A percentile compares a stretch with the other conserved stretches of the same genome.
phyloP scores from a whole-genome alignment of 2,113 vertebrate genomes.

The Thalassarche chlororhynchos region DNA sequence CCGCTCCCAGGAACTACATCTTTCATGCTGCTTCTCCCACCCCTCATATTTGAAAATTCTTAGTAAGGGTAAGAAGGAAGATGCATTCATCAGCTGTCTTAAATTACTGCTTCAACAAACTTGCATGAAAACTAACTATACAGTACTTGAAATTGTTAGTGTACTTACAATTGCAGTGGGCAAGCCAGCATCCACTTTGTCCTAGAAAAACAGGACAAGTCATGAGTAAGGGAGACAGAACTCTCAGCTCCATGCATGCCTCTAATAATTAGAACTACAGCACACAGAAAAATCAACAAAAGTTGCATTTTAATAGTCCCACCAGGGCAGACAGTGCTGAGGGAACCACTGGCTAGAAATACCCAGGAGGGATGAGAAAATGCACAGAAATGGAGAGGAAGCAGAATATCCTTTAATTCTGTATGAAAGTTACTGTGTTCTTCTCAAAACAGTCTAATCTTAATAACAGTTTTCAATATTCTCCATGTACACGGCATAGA shows the following conservation, averaged over 20 bases:
- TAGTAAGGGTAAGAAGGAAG: not conserved
- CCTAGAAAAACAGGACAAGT: slow-evolving; percentile 73
- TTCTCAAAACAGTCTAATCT: not conserved
- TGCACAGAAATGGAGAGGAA: not conserved
- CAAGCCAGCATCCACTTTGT: slow-evolving; percentile 96
- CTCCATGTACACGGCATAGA: not conserved
- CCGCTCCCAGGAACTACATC: not conserved
- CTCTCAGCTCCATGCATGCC: not conserved
- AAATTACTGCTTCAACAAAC: not conserved
- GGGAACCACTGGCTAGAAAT: not conserved
- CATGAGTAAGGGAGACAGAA: not conserved
- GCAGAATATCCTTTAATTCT: not conserved
- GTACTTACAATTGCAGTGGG: slow-evolving; percentile 96
- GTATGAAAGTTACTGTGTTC: not conserved
- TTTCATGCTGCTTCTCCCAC: not conserved
- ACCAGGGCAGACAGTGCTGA: not conserved
- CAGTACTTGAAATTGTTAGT: not conserved
- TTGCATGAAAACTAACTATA: not conserved
- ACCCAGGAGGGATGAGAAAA: not conserved
- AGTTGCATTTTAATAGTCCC: not conserved
- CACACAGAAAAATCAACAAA: not conserved
- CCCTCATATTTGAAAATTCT: not conserved
- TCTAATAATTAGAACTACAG: not conserved
- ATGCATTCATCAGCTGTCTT: not conserved
- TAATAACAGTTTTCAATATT: not conserved